phyloP scores from a whole-genome alignment of 2,797 vertebrate genomes.

The Poecilia gillii region DNA sequence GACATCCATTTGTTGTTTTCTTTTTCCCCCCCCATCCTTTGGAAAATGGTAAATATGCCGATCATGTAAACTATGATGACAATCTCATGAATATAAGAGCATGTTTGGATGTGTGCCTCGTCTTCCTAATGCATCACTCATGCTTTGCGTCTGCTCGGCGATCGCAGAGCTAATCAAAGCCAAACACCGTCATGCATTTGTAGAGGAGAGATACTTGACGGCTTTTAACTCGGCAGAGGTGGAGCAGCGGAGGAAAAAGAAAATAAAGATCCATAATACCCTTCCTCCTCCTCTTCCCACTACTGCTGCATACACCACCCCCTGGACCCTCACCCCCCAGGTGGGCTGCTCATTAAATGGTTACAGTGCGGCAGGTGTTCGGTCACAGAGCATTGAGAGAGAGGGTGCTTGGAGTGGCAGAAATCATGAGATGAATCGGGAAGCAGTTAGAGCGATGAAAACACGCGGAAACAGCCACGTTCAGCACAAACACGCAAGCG shows the following conservation, averaged over 20 bases:
- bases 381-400: conserved; percentile 72
- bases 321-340: conserved; percentile 55
- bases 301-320: conserved; percentile 17
- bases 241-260: conserved; percentile 31
- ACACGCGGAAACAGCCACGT: conserved; percentile 34
- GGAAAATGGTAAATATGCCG: conserved; percentile 52
- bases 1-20: conserved; percentile 49
- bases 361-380: conserved; percentile 76
- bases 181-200: conserved; percentile 30
- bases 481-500: conserved; percentile 14
- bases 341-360: conserved; percentile 75
- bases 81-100: conserved; percentile 14
- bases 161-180: conserved; percentile 67
- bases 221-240: conserved; percentile 68
- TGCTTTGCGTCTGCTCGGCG: conserved; percentile 29
- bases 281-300: conserved; percentile 35
- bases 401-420: conserved; percentile 79
- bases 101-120: conserved; percentile 37
- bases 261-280: conserved; percentile 59
- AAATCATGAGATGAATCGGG: conserved; percentile 75
- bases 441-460: conserved; percentile 20
- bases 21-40: conserved; percentile 3
- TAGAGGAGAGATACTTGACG: conserved; percentile 52
- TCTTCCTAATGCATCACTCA: conserved; percentile 45
- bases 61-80: conserved; percentile 29